These are phyloP conservation scores for Tetropium fuscum DNA, from an alignment of 2,888 invertebrate genomes.

Conservation along the genomic window DNA sequence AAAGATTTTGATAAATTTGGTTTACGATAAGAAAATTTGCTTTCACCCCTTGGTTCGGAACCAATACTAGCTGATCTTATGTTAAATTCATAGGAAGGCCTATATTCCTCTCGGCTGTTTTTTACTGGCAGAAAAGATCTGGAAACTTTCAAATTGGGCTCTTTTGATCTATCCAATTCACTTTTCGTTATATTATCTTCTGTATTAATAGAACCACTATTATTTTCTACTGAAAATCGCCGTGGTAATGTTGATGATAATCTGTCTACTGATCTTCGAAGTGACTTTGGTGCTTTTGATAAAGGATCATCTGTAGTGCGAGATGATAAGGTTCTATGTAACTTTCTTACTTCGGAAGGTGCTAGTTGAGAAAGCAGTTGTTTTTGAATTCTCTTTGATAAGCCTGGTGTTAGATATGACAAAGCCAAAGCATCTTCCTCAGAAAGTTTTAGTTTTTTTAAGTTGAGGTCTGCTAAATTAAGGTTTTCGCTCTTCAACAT, in stretches of 20 bases:
- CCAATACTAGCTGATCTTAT: slow-evolving; percentile 53
- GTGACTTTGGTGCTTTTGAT: slow-evolving; percentile 30
- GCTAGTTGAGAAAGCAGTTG: slow-evolving; percentile 78
- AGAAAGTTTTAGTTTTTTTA: slow-evolving; percentile 76
- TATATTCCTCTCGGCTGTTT: slow-evolving; percentile 41
- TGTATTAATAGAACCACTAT: not conserved
- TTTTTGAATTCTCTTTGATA: slow-evolving; percentile 78
- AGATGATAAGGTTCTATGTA: slow-evolving; percentile 76
- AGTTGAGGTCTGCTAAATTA: slow-evolving; percentile 70
- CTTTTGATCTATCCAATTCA: slow-evolving; percentile 31
- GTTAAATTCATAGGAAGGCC: slow-evolving; percentile 47
- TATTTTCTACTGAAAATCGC: slow-evolving; percentile 61
- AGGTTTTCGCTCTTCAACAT: slow-evolving; percentile 61
- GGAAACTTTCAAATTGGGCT: slow-evolving; percentile 28
- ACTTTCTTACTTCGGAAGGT: slow-evolving; percentile 75
- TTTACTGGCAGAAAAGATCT: slow-evolving; percentile 57
- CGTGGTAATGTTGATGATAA: slow-evolving; percentile 63
- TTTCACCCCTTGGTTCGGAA: slow-evolving; percentile 49
- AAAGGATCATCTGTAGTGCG: slow-evolving; percentile 49
- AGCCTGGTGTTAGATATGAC: slow-evolving; percentile 77
- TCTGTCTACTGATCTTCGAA: slow-evolving; percentile 48
- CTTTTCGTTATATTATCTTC: slow-evolving; percentile 17
- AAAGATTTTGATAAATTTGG: slow-evolving; percentile 51
- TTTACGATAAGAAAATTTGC: slow-evolving; percentile 45
- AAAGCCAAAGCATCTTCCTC: slow-evolving; percentile 78